A percentile compares a stretch with the other conserved stretches of the same genome.
phyloP scores from a whole-genome alignment of 2,888 invertebrate genomes.

The Dorcus hopei region DNA sequence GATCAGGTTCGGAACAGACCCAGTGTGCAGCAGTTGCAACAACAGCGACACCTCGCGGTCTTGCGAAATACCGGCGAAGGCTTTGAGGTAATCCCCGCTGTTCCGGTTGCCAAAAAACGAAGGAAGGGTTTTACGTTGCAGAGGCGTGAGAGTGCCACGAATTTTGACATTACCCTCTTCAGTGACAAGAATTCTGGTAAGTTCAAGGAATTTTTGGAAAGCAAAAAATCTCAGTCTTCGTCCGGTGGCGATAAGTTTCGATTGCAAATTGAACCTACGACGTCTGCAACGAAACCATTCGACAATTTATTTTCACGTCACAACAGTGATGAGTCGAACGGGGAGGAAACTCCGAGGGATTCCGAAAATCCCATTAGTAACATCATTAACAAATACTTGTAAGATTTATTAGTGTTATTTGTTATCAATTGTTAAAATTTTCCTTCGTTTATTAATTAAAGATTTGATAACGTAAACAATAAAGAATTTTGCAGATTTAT shows the following conservation, averaged over 20 bases:
- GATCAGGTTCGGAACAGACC: constrained; percentile 37
- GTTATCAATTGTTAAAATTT: not conserved
- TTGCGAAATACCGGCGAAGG: constrained; percentile 36
- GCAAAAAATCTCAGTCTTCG: not conserved
- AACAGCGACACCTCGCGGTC: constrained; percentile 34
- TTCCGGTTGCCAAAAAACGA: constrained; percentile 1
- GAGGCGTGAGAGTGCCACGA: not conserved
- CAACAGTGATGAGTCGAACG: not conserved
- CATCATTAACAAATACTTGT: constrained; percentile 4
- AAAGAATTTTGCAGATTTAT: too few relatives aligned
- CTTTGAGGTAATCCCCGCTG: constrained; percentile 31
- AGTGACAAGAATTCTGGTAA: constrained; percentile 23
- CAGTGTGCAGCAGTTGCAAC: constrained; percentile 35
- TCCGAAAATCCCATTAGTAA: not conserved
- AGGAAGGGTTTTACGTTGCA: constrained; percentile 16
- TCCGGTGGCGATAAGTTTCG: not conserved
- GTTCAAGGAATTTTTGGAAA: constrained; percentile 15
- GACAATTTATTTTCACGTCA: not conserved
- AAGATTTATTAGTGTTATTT: not conserved
- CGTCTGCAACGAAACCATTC: not conserved
- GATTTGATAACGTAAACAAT: too few relatives aligned
- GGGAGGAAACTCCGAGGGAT: not conserved
- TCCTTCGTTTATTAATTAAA: too few relatives aligned
- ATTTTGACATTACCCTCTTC: constrained; percentile 20
- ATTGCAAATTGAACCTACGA: not conserved